A percentile compares a stretch with the other conserved stretches of the same genome.
These are phyloP conservation scores for Elachura formosa DNA, from an alignment of 2,113 vertebrate species.

Conservation along the genomic window DNA sequence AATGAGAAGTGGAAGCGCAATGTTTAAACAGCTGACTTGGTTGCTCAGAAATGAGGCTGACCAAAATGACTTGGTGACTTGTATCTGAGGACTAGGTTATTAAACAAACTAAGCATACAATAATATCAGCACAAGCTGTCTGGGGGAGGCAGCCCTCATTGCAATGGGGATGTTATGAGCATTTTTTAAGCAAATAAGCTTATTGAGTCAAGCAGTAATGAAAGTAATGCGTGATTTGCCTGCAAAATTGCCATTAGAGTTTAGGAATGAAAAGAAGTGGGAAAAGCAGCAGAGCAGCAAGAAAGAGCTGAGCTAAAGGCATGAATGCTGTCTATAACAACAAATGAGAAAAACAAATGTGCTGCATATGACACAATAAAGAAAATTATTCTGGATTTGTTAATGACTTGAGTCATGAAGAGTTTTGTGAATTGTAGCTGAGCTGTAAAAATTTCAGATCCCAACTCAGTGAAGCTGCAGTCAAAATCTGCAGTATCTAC, in stretches of 20 bases:
- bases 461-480: not conserved
- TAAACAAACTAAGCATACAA: not conserved
- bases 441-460: not conserved
- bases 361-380: not conserved
- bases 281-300: not conserved
- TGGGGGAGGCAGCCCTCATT: not conserved
- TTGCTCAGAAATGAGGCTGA: constrained; percentile 6
- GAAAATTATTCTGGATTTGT: not conserved
- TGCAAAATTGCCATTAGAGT: not conserved
- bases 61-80: not conserved
- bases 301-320: not conserved
- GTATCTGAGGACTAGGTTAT: not conserved
- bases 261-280: not conserved
- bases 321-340: not conserved
- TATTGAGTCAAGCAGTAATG: not conserved
- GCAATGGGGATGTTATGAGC: not conserved
- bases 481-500: not conserved
- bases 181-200: not conserved
- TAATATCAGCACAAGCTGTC: not conserved
- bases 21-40: constrained; percentile 15
- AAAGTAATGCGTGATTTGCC: not conserved
- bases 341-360: not conserved
- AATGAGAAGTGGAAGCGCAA: constrained; percentile 1
- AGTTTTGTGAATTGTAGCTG: not conserved
- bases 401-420: not conserved